Percentiles rank a stretch among this genome's conserved stretches.
Evolutionary conservation across 2,888 invertebrate genomes (phyloP).

Genomic region (Tineola bisselliella): DNA sequence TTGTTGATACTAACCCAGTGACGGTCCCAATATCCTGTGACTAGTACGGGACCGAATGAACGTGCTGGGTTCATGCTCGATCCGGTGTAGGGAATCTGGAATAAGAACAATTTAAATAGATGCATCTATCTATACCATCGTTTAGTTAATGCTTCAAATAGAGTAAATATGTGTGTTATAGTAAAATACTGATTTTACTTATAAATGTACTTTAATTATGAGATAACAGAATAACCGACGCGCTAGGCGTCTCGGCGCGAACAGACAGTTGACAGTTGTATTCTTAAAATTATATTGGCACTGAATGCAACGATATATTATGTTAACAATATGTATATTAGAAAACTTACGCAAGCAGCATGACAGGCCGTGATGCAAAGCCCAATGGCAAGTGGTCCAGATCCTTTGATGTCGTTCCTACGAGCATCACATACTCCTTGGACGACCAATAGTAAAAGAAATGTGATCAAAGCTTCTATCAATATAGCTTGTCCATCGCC

Average conservation of each 20-base stretch:
- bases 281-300: too few relatives aligned
- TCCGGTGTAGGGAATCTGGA: conserved; percentile 81
- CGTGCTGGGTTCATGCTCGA: conserved; percentile 95
- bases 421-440: conserved; percentile 85
- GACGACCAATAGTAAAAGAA: conserved; percentile 86
- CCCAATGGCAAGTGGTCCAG: conserved; percentile 88
- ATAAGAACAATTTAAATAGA: conserved; percentile 7
- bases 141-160: too few relatives aligned
- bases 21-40: conserved; percentile 76
- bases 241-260: too few relatives aligned
- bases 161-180: too few relatives aligned
- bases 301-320: too few relatives aligned
- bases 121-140: too few relatives aligned
- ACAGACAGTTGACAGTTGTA: too few relatives aligned
- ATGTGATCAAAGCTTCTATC: conserved; percentile 86
- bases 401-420: conserved; percentile 82
- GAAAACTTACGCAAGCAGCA: conserved; percentile 78
- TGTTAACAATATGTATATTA: too few relatives aligned
- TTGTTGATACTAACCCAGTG: conserved; percentile 76
- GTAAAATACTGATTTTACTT: too few relatives aligned
- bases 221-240: too few relatives aligned
- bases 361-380: conserved; percentile 87
- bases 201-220: too few relatives aligned
- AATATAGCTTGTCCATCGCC: conserved; percentile 80
- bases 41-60: conserved; percentile 87